A percentile compares a stretch with the other conserved stretches of the same genome.
phyloP scores from a whole-genome alignment of 2,113 vertebrate species.

The Prochilodus magdalenae region DNA sequence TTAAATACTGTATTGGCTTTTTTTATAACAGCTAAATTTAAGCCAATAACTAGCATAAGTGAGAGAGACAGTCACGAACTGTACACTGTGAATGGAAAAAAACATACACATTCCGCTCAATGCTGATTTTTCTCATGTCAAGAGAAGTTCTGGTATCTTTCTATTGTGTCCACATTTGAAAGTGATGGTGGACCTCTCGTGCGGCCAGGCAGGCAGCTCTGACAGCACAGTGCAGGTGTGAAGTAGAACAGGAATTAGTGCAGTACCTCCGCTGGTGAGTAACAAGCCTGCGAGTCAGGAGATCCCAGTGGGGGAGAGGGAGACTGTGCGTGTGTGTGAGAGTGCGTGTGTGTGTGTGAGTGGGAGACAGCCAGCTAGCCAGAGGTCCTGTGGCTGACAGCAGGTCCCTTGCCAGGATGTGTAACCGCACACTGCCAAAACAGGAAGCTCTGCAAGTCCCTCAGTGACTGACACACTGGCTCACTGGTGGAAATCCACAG shows the following conservation, averaged over 20 bases:
- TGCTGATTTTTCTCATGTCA: not conserved
- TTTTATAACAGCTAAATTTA: not conserved
- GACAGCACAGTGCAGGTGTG: slow-evolving; percentile 68
- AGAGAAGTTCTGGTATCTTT: slow-evolving; percentile 21
- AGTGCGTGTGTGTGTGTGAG: slow-evolving; percentile 25
- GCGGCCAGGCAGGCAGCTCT: slow-evolving; percentile 58
- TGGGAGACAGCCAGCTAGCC: slow-evolving; percentile 16
- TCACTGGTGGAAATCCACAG: slow-evolving; percentile 65
- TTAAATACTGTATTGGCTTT: not conserved
- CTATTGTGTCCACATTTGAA: slow-evolving; percentile 8
- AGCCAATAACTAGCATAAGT: not conserved
- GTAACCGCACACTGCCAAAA: slow-evolving; percentile 82
- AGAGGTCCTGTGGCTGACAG: slow-evolving; percentile 71
- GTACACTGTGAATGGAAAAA: not conserved
- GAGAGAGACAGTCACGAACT: not conserved
- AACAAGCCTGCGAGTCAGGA: slow-evolving; percentile 77
- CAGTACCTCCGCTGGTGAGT: slow-evolving; percentile 79
- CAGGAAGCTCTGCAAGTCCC: slow-evolving; percentile 83
- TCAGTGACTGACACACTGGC: slow-evolving; percentile 72
- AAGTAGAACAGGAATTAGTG: slow-evolving; percentile 83
- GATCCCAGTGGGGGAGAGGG: slow-evolving; percentile 68
- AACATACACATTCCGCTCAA: not conserved
- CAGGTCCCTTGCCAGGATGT: slow-evolving; percentile 77
- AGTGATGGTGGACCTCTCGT: slow-evolving; percentile 57
- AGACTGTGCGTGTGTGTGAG: slow-evolving; percentile 28